Base-by-base conservation (phyloP, 2,888 invertebrate genomes). In the Drosophila stalkeri region DNA sequence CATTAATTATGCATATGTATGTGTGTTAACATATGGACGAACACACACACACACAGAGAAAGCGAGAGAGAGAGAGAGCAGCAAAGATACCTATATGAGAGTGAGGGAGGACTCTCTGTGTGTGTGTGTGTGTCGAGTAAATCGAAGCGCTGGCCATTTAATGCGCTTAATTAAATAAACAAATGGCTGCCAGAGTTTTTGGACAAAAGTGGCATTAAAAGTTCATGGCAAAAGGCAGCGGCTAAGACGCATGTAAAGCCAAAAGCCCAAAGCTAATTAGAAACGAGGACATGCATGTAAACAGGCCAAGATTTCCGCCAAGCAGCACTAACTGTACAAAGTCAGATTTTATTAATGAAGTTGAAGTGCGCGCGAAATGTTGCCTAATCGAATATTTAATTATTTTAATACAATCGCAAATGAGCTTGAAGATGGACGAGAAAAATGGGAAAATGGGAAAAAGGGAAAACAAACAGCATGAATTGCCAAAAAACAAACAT, bases 131-230 rank as follows among this genome's bases (percentile, higher is more conserved):
- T 46, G 52, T 46, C 14, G 31, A 56, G 64, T 67, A 61, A 51
- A 72, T 62, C 56, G 72, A 63, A 54, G 47, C 43, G 46, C 51
- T 64, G 70, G 57, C 41, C 86, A 80, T 83, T 81, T 86, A 90
- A 90, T 85, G 81, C 86, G 83, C 77, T 80, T 90, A 89, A 91
- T 89, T 88, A 90, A 83, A 90, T 91, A 83, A 87, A 81, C 86
- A 89, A 86, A 88, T 88, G 80, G 70, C 71, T 72, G 64, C 62
- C 27, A 6, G 75, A 80, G 59, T 64, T 74, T 80, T 76, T 61
- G 51, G 52, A 49, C 54, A 54, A 60, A 68, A 69, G 71, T 64
- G 60, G 66, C 76, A 75, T 84, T 73, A 80, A 77, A 80, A 74
- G 61, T 66, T 70, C 71, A 77, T 61, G 72, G 47, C 56, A 75